These are phyloP conservation scores for Stratiomys singularior DNA, from an alignment of 2,888 invertebrate species.

Conservation along the genomic window DNA sequence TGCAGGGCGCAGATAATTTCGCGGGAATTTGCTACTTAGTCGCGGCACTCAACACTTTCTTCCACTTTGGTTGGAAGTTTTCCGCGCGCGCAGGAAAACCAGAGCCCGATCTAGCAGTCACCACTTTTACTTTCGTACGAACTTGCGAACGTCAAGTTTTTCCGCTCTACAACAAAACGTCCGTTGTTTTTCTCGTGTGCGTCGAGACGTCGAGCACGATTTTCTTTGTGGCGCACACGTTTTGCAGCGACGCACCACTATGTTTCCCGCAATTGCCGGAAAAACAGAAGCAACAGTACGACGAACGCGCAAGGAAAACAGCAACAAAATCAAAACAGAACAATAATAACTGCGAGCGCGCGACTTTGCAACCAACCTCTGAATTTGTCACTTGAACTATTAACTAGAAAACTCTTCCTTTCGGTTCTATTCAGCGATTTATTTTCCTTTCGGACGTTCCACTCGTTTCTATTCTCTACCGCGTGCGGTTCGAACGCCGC, in stretches of 20 bases:
- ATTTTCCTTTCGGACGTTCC: neutral
- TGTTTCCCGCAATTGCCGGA: neutral
- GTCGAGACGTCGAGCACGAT: too few relatives aligned
- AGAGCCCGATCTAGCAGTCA: too few relatives aligned
- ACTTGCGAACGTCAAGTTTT: neutral
- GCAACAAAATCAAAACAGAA: too few relatives aligned
- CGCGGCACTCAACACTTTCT: too few relatives aligned
- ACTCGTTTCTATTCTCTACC: slow-evolving; percentile 20
- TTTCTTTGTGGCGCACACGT: too few relatives aligned
- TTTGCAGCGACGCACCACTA: too few relatives aligned
- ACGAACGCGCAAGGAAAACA: neutral
- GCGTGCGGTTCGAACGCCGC: slow-evolving; percentile 47
- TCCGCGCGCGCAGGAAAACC: too few relatives aligned
- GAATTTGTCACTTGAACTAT: neutral
- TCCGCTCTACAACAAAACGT: neutral
- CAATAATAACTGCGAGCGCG: neutral
- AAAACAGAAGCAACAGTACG: neutral
- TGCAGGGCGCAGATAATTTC: too few relatives aligned
- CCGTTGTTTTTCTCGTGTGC: neutral
- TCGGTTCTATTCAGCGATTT: slow-evolving; percentile 3
- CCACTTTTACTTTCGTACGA: slow-evolving; percentile 30
- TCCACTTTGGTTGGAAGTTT: too few relatives aligned
- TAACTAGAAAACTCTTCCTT: slow-evolving; percentile 1
- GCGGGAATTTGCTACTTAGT: too few relatives aligned
- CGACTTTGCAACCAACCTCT: neutral